Conservation (phyloP, 2,113 vertebrate species). For the Speoplatyrhinus poulsoni region DNA sequence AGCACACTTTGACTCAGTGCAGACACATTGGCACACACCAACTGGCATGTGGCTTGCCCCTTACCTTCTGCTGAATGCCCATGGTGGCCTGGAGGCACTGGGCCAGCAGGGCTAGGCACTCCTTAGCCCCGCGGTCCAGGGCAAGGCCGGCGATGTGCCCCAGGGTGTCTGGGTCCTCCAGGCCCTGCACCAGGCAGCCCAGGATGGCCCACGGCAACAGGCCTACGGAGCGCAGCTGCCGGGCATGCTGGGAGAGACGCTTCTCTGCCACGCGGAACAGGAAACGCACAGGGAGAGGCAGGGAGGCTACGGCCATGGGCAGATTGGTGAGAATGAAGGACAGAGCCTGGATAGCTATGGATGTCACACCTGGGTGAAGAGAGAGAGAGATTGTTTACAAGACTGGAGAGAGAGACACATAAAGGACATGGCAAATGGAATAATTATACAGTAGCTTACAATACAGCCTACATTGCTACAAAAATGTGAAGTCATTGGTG, state of each 20-base stretch:
- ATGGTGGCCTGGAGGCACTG: conserved; percentile 85
- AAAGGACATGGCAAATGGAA: background rate
- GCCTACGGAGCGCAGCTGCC: conserved; percentile 84
- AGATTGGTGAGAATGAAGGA: conserved; percentile 93
- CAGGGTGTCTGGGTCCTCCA: conserved; percentile 84
- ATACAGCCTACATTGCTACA: no score
- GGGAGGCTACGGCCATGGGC: conserved; percentile 86
- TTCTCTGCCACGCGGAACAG: conserved; percentile 90
- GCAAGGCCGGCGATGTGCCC: conserved; percentile 83
- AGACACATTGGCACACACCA: background rate
- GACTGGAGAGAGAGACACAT: background rate
- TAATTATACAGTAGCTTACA: no score
- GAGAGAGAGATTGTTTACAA: background rate
- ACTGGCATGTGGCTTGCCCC: background rate
- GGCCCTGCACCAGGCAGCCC: conserved; percentile 84
- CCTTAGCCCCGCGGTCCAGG: conserved; percentile 84
- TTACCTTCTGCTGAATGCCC: conserved; percentile 78
- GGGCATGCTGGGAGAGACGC: conserved; percentile 84
- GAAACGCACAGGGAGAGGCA: conserved; percentile 89
- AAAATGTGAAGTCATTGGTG: no score
- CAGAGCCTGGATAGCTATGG: conserved; percentile 83
- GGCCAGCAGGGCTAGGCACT: conserved; percentile 83
- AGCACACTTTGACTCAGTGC: background rate
- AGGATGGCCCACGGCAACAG: conserved; percentile 89
- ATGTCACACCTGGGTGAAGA: conserved; percentile 73